Percentiles rank a stretch among this genome's conserved stretches.
These are phyloP conservation scores for Phocoena sinus DNA, from an alignment of 2,113 vertebrate species.

Conservation along the genomic window DNA sequence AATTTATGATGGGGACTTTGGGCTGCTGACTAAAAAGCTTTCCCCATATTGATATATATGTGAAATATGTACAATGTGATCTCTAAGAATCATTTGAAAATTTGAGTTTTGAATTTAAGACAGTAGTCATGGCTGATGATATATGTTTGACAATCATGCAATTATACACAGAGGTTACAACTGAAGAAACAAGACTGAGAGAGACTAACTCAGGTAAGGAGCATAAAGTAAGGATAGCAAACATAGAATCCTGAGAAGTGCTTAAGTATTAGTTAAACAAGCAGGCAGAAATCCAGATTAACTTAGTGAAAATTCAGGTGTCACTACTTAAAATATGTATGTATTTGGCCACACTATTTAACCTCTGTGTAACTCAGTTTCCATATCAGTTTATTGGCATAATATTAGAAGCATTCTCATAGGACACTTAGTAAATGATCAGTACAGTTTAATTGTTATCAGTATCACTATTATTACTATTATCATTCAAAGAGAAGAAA, in stretches of 20 bases:
- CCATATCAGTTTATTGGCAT: not conserved
- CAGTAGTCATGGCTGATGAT: not conserved
- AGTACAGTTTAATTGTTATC: not conserved
- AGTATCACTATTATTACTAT: not conserved
- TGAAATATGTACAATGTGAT: not conserved
- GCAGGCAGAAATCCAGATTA: not conserved
- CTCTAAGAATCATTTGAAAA: not conserved
- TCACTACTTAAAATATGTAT: not conserved
- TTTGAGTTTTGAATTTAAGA: not conserved
- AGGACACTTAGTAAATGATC: not conserved
- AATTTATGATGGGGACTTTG: not conserved
- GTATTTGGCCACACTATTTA: not conserved
- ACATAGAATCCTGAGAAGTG: not conserved
- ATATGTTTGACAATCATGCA: not conserved
- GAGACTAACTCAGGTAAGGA: not conserved
- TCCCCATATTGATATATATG: not conserved
- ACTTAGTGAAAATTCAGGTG: not conserved
- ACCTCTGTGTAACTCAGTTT: not conserved
- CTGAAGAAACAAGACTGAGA: not conserved
- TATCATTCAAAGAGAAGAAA: not conserved
- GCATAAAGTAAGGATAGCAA: not conserved
- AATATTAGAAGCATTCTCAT: not conserved
- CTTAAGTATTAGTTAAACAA: not conserved
- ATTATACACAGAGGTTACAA: not conserved
- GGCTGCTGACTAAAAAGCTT: not conserved